Percentiles rank a stretch among this genome's conserved stretches.
These are phyloP conservation scores for Enoplosus armatus DNA, from an alignment of 2,797 vertebrate species.

Conservation along the genomic window DNA sequence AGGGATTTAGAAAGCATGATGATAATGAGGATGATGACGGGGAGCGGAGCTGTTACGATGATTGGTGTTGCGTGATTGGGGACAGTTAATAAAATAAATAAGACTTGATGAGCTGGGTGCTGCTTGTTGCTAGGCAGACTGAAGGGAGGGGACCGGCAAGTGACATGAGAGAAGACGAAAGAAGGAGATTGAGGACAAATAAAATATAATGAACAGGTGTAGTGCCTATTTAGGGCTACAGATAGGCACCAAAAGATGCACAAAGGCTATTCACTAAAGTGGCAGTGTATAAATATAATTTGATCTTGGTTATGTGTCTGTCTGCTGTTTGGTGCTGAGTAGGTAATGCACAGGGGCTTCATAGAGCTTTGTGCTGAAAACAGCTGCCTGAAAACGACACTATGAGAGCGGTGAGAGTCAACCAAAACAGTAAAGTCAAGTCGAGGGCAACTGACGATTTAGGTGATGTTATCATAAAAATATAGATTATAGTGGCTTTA, in stretches of 20 bases:
- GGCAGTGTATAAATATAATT: neutral
- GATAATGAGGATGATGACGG: conserved; percentile 67
- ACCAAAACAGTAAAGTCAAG: neutral
- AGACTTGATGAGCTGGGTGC: conserved; percentile 38
- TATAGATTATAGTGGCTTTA: neutral
- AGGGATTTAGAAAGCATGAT: conserved; percentile 44
- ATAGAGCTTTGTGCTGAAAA: neutral
- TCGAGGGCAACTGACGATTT: neutral
- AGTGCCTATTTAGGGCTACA: neutral
- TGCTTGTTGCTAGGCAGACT: conserved; percentile 71
- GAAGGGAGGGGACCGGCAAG: neutral
- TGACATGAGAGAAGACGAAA: neutral
- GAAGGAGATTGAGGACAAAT: neutral
- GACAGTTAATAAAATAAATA: conserved; percentile 55
- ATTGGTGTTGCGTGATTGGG: conserved; percentile 58
- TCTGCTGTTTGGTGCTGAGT: neutral
- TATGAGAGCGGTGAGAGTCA: neutral
- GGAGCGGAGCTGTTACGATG: conserved; percentile 32
- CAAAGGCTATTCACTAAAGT: neutral
- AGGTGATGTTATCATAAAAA: neutral
- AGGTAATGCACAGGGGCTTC: neutral
- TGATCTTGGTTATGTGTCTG: neutral
- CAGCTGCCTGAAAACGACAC: neutral
- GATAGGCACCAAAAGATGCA: neutral
- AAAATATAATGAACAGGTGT: neutral